Base-by-base conservation (phyloP, 2,888 invertebrate species). In the Spilarctia lutea region DNA sequence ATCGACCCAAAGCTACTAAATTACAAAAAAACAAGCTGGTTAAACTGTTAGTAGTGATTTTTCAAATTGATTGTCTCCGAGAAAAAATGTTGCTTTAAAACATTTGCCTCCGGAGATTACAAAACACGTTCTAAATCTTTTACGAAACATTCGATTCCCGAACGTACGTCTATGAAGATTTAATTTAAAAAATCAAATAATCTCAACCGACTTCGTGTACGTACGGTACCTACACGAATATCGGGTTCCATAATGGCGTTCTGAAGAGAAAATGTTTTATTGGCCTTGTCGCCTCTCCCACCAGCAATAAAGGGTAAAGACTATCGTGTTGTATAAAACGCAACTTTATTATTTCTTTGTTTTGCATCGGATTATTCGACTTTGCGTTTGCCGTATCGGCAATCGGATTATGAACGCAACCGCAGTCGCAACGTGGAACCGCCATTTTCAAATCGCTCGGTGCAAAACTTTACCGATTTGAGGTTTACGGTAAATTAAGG, bases 201-300 rank as follows among this genome's bases (percentile, higher is more conserved):
- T 78, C 85, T 79, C 75, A 82, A 83, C 78, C 81, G 81, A 82
- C 77, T 83, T 81, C 83, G 82, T 83, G 82, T 85, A 84, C 83
- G 83, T 88, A 89, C 85, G 82, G 86, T 87, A 83, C 85, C 83
- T 79, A 85, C 85, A 88, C 86, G 87, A 88, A 89, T 90, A 92
- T 91, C 91, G 81, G 84, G 88, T 91, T 90, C 87, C 89, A 87
- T 91, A 91, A 90, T 89, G 86, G 86, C 82, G 82, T 79, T 82
- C 80, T 79, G 81, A 80, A 84, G 84, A 85, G 87, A 87, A 88
- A 91, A 88, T 90, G 88, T 89, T 91, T 91, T 91, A 90, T 91
- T 88, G 81, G 85, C 83, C 82, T 81, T 86, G 88, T 89, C 88
- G 86, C 83, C 85, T 89, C 88, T 84, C 88, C 83, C 79, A 79